A percentile compares a stretch with the other conserved stretches of the same genome.
phyloP scores from a whole-genome alignment of 2,113 vertebrate genomes.

The Archilochus colubris region DNA sequence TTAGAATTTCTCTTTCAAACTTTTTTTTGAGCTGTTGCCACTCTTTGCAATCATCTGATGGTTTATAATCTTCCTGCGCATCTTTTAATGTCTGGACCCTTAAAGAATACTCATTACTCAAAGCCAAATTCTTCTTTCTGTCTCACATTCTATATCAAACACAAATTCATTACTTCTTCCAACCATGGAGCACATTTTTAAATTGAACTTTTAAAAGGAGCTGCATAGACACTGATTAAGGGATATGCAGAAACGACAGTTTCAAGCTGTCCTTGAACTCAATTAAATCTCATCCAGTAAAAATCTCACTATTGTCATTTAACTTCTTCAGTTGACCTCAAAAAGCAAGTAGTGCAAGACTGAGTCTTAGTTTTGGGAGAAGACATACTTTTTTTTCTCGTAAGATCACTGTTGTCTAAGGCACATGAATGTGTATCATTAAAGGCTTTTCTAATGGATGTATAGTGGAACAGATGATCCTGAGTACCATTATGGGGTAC shows the following conservation, averaged over 20 bases:
- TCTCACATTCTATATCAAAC: background rate
- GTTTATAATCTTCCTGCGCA: background rate
- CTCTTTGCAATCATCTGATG: background rate
- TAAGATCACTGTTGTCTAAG: background rate
- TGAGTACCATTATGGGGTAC: too few species aligned
- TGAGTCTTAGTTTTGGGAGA: background rate
- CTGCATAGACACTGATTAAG: background rate
- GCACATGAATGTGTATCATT: background rate
- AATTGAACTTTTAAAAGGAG: background rate
- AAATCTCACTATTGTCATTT: background rate
- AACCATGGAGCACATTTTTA: background rate
- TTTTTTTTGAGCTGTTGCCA: background rate
- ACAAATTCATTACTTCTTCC: background rate
- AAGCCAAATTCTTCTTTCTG: background rate
- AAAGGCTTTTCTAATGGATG: background rate
- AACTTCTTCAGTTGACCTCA: background rate
- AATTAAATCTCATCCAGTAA: background rate
- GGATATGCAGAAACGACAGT: background rate
- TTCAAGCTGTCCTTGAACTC: background rate
- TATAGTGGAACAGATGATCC: too few species aligned
- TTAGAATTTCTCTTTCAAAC: background rate
- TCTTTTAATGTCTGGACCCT: background rate
- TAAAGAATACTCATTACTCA: background rate
- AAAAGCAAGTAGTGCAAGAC: background rate
- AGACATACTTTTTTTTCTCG: background rate